phyloP scores from a whole-genome alignment of 2,888 invertebrate species.

The Nudaria mundana region DNA sequence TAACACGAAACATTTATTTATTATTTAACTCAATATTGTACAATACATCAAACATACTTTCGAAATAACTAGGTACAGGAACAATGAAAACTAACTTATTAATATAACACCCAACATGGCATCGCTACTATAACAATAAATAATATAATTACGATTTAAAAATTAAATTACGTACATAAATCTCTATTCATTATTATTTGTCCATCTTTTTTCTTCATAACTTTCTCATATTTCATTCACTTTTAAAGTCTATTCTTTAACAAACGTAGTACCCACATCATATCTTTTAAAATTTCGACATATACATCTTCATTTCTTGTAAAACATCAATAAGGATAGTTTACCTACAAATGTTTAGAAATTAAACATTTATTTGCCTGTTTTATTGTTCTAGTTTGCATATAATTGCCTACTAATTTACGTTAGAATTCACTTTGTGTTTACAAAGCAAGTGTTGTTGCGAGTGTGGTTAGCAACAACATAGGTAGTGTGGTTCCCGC shows the following conservation, averaged over 20 bases:
- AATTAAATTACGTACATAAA: too few species aligned
- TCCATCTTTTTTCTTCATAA: slow-evolving; percentile 9
- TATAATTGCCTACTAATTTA: slow-evolving; percentile 30
- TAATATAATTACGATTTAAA: slow-evolving; percentile 24
- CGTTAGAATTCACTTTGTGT: slow-evolving; percentile 21
- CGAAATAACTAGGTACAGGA: slow-evolving; percentile 59
- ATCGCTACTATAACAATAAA: slow-evolving; percentile 28
- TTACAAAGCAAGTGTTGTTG: slow-evolving; percentile 72
- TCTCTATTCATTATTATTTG: slow-evolving; percentile 9
- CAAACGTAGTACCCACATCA: too few species aligned
- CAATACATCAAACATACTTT: slow-evolving; percentile 41
- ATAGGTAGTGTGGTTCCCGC: slow-evolving; percentile 69
- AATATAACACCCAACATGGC: slow-evolving; percentile 36
- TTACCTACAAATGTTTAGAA: slow-evolving; percentile 10
- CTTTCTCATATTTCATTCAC: slow-evolving; percentile 1
- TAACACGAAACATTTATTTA: slow-evolving; percentile 36
- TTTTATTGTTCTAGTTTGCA: slow-evolving; percentile 31
- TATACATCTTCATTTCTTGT: slow-evolving; percentile 2
- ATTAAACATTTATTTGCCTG: slow-evolving; percentile 18
- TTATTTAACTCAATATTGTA: slow-evolving; percentile 45
- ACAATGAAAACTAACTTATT: slow-evolving; percentile 56
- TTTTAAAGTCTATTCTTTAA: slow-evolving; percentile 10
- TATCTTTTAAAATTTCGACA: slow-evolving; percentile 11
- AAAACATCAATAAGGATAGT: slow-evolving; percentile 8
- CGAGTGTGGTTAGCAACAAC: slow-evolving; percentile 64